These are phyloP conservation scores for Sus scrofa DNA, from an alignment of 2,113 vertebrate genomes.

Conservation along the genomic window T2T-Sscrofa CM000824.6:230373001-230373500, in stretches of 20 bases:
- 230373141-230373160: fast-evolving
- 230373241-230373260: fast-evolving
- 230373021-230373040: neutral
- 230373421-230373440: constrained; percentile 97
- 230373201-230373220: fast-evolving
- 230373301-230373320: fast-evolving
- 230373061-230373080: neutral
- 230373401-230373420: fast-evolving
- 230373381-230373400: fast-evolving
- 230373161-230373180: neutral
- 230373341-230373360: fast-evolving
- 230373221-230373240: fast-evolving
- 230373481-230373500: constrained; percentile 95
- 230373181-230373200: neutral
- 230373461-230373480: constrained; percentile 94
- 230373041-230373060: neutral
- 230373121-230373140: neutral
- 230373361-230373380: fast-evolving
- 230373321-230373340: fast-evolving
- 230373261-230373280: neutral
- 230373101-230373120: fast-evolving
- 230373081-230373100: fast-evolving
- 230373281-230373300: neutral
- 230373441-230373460: constrained; percentile 98
- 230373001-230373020: neutral